Evolutionary conservation across 2,888 invertebrate genomes (phyloP).

Genomic region (Polydrusus cervinus): DNA sequence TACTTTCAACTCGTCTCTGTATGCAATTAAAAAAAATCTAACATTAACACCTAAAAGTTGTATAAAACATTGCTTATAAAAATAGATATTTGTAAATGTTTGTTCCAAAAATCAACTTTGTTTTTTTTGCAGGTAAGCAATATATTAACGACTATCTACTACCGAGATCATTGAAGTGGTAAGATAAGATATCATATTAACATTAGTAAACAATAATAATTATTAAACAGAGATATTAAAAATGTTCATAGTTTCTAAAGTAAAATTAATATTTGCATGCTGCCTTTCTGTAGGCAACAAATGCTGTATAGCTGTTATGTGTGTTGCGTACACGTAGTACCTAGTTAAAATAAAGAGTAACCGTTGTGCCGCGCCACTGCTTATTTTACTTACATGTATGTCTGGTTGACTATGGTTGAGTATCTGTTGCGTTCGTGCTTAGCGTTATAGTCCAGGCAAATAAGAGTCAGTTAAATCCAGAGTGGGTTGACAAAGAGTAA

Average conservation of each 20-base stretch:
- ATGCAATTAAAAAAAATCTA: too few relatives aligned
- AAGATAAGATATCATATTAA: constrained; percentile 14
- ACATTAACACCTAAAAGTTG: too few relatives aligned
- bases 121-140: constrained; percentile 22
- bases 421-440: not conserved
- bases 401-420: constrained; percentile 3
- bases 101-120: not conserved
- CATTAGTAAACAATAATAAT: not conserved
- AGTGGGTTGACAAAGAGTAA: too few relatives aligned
- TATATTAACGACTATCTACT: not conserved
- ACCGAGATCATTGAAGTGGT: constrained; percentile 5
- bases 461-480: too few relatives aligned
- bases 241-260: not conserved
- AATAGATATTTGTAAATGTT: too few relatives aligned
- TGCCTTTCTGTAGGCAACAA: not conserved
- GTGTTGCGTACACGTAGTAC: not conserved
- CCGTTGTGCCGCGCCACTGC: not conserved
- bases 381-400: not conserved
- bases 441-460: not conserved
- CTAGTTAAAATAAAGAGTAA: not conserved
- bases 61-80: too few relatives aligned
- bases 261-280: not conserved
- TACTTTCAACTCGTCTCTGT: too few relatives aligned
- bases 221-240: too few relatives aligned
- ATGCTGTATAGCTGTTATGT: not conserved